phyloP scores from a whole-genome alignment of 2,113 vertebrate species.

The Spheniscus mendiculus region DNA sequence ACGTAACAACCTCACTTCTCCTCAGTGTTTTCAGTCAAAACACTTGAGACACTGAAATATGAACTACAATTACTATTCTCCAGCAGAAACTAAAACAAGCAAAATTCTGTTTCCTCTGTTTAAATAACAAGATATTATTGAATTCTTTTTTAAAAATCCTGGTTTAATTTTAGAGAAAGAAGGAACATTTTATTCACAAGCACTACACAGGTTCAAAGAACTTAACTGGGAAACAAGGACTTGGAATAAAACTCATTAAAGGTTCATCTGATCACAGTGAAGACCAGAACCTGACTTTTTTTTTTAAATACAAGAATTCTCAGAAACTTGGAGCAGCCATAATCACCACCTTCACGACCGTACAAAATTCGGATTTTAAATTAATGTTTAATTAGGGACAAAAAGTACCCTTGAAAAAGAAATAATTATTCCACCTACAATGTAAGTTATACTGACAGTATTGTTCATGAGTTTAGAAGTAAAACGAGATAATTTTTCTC shows the following conservation, averaged over 20 bases:
- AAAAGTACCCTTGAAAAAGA: background rate
- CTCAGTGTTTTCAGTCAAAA: background rate
- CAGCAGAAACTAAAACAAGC: background rate
- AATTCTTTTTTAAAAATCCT: background rate
- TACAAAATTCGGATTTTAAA: background rate
- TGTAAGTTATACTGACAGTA: background rate
- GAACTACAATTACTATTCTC: background rate
- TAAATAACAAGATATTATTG: background rate
- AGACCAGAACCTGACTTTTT: background rate
- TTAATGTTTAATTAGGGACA: background rate
- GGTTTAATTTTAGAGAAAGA: background rate
- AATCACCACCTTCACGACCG: background rate
- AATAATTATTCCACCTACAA: slow-evolving; percentile 16
- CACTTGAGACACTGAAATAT: background rate
- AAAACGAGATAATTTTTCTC: background rate
- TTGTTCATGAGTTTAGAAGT: background rate
- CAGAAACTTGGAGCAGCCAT: background rate
- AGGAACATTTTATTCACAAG: background rate
- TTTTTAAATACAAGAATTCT: background rate
- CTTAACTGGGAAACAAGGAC: background rate
- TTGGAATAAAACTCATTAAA: background rate
- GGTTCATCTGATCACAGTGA: background rate
- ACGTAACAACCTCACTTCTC: background rate
- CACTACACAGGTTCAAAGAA: background rate
- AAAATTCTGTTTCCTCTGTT: background rate